A percentile compares a stretch with the other conserved stretches of the same genome.
These are phyloP conservation scores for Rhynchophorus ferrugineus DNA, from an alignment of 1,140 invertebrate genomes.

Conservation along the genomic window DNA sequence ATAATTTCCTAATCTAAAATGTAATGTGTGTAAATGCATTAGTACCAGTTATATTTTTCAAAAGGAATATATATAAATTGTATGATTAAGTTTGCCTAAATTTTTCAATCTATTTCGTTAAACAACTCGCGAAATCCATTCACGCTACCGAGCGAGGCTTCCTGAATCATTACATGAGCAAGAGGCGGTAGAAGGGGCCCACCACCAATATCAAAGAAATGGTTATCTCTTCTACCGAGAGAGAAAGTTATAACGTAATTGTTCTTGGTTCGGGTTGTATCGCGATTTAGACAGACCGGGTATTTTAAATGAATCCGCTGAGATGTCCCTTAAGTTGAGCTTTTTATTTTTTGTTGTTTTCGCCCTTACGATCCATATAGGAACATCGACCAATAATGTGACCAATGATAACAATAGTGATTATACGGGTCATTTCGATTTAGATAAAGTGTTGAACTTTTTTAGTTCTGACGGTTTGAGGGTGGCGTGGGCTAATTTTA, in stretches of 20 bases:
- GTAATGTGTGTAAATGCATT: too few relatives aligned
- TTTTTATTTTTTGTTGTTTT: too few relatives aligned
- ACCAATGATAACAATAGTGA: conserved; percentile 26
- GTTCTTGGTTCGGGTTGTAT: conserved; percentile 1
- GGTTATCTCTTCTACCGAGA: conserved; percentile 21
- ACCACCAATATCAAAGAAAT: conserved; percentile 27
- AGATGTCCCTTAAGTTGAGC: too few relatives aligned
- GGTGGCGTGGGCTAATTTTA: conserved; percentile 39
- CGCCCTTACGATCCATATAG: too few relatives aligned
- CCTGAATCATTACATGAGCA: conserved; percentile 21
- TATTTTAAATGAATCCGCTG: too few relatives aligned
- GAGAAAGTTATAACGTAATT: conserved; percentile 22
- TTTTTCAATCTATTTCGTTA: too few relatives aligned
- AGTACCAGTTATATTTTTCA: too few relatives aligned
- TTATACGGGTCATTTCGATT: conserved; percentile 30
- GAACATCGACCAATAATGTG: neutral
- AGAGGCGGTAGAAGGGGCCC: conserved; percentile 12
- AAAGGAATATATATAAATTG: too few relatives aligned
- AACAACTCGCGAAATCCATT: neutral
- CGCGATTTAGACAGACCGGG: too few relatives aligned
- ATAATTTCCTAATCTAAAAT: too few relatives aligned
- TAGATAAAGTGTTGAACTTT: conserved; percentile 43
- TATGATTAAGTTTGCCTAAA: too few relatives aligned
- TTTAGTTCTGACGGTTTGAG: conserved; percentile 43
- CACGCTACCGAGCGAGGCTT: conserved; percentile 13